These are phyloP conservation scores for Coecobrya sp. DNA, from an alignment of 2,888 invertebrate genomes.

Conservation along the genomic window DNA sequence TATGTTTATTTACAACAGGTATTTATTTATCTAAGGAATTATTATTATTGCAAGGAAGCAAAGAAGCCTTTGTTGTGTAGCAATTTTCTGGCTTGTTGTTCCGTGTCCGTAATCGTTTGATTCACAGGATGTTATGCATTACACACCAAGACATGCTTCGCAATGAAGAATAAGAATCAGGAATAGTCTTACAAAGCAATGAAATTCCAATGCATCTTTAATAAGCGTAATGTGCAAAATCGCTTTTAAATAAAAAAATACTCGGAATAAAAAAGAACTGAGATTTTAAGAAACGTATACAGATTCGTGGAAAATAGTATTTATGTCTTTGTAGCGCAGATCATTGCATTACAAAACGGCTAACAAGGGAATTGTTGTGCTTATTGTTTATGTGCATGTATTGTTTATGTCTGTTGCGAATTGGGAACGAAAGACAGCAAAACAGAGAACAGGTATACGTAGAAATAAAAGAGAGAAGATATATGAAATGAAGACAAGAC, in stretches of 20 bases:
- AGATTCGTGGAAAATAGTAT: slow-evolving; percentile 27
- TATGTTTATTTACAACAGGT: neutral
- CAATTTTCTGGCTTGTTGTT: slow-evolving; percentile 40
- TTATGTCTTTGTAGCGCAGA: neutral
- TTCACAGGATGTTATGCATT: slow-evolving; percentile 33
- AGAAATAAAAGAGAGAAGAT: neutral
- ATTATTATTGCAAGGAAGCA: slow-evolving; percentile 40
- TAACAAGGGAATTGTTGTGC: slow-evolving; percentile 20
- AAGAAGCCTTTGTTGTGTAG: neutral
- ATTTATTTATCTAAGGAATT: neutral
- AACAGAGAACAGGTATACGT: slow-evolving; percentile 10
- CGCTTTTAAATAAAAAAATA: neutral
- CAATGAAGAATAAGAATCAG: too few species aligned
- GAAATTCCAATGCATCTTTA: neutral
- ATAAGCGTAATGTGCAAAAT: neutral
- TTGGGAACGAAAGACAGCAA: too few species aligned
- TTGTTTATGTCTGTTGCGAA: too few species aligned
- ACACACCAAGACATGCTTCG: neutral
- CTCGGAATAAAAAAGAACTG: neutral
- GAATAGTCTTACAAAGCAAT: neutral
- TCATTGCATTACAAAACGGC: slow-evolving; percentile 14
- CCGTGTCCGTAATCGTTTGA: slow-evolving; percentile 19
- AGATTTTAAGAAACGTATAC: neutral
- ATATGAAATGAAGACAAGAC: neutral
- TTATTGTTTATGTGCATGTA: neutral